A percentile compares a stretch with the other conserved stretches of the same genome.
These are phyloP conservation scores for Euwallacea similis DNA, from an alignment of 1,140 invertebrate species.

Conservation along the genomic window DNA sequence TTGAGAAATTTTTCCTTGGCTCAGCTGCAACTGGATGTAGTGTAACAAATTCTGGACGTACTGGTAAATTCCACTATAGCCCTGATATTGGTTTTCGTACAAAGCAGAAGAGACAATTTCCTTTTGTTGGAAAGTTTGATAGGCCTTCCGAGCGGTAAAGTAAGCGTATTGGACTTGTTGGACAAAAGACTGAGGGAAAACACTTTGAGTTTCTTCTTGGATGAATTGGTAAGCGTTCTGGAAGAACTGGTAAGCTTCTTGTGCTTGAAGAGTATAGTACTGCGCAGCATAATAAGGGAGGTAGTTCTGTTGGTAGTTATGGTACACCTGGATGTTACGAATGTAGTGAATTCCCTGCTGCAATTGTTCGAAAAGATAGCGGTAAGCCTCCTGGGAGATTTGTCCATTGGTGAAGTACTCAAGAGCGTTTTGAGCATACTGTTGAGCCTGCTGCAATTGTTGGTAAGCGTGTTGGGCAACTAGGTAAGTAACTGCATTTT, in stretches of 20 bases:
- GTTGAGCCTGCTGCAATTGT: conserved; percentile 18
- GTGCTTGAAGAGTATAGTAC: neutral
- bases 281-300: conserved; percentile 20
- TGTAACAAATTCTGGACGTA: too few species aligned
- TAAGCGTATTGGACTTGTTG: conserved; percentile 11
- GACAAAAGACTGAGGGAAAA: neutral
- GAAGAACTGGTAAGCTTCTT: conserved; percentile 21
- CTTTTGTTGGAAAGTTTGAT: conserved; percentile 5
- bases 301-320: conserved; percentile 9
- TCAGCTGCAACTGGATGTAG: conserved; percentile 1
- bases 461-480: neutral
- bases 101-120: neutral
- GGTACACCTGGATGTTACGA: neutral
- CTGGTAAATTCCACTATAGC: too few species aligned
- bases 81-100: too few species aligned
- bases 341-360: conserved; percentile 18
- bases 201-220: neutral
- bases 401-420: conserved; percentile 6
- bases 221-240: conserved; percentile 19
- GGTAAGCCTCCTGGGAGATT: conserved; percentile 7
- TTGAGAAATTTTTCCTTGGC: neutral
- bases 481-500: neutral
- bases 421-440: conserved; percentile 17
- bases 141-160: conserved; percentile 1
- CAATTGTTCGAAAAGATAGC: conserved; percentile 14